Evolutionary conservation across 2,797 vertebrate species (phyloP).

Genomic region (Tenualosa ilisha): DNA sequence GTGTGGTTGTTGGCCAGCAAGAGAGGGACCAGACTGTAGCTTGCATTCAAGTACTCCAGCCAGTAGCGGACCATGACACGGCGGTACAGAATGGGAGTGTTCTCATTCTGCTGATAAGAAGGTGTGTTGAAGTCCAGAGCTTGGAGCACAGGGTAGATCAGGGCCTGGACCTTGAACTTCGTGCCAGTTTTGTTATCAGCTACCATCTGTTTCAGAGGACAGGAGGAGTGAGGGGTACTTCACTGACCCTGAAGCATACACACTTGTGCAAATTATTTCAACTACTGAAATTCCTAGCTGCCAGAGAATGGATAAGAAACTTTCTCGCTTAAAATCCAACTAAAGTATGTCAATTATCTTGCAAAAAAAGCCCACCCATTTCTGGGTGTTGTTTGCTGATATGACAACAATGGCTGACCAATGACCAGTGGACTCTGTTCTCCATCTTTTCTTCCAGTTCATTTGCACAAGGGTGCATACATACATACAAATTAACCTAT

Average conservation of each 20-base stretch:
- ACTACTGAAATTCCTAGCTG: too few relatives aligned
- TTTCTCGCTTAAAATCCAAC: too few relatives aligned
- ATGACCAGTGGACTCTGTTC: too few relatives aligned
- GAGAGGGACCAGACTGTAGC: constrained; percentile 71
- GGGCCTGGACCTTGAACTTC: constrained; percentile 85
- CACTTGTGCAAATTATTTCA: too few relatives aligned
- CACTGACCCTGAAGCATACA: neutral
- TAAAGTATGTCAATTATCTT: too few relatives aligned
- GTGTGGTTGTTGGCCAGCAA: constrained; percentile 92
- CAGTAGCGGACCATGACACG: constrained; percentile 84
- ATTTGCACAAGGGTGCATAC: too few relatives aligned
- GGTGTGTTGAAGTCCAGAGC: constrained; percentile 92
- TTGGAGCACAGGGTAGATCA: constrained; percentile 94
- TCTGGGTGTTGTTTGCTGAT: too few relatives aligned
- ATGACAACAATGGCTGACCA: too few relatives aligned
- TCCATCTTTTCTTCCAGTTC: too few relatives aligned
- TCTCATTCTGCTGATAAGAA: constrained; percentile 90
- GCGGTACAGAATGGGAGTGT: constrained; percentile 83
- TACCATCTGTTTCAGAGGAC: constrained; percentile 72
- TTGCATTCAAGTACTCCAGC: constrained; percentile 88
- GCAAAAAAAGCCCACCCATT: too few relatives aligned
- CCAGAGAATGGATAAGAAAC: too few relatives aligned
- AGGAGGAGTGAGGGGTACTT: neutral
- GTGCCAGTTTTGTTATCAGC: constrained; percentile 67
- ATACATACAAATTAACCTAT: neutral